Evolutionary conservation across 2,888 invertebrate genomes (phyloP).

Genomic region (Lasioglossum pauxillum): DNA sequence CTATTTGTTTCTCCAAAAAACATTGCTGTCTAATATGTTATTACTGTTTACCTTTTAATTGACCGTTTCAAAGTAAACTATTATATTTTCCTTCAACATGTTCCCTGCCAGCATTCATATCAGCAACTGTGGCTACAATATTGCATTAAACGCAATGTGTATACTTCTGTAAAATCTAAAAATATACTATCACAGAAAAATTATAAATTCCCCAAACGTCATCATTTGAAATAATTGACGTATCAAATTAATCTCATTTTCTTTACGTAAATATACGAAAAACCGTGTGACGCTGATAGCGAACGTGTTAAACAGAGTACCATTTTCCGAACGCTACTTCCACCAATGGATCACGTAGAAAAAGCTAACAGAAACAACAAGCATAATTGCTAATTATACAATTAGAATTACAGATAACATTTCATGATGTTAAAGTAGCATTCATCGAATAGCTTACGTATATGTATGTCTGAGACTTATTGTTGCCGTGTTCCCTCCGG

Average conservation of each 20-base stretch:
- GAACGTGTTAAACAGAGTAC: not conserved
- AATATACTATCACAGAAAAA: not conserved
- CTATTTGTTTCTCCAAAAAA: not conserved
- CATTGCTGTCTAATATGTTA: conserved; percentile 34
- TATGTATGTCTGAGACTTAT: not conserved
- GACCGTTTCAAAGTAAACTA: not conserved
- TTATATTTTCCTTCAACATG: not conserved
- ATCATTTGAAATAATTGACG: too few species aligned
- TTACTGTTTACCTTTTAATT: not conserved
- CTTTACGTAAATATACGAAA: not conserved
- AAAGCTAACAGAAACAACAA: not conserved
- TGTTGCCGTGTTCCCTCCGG: not conserved
- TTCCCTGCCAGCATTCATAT: not conserved
- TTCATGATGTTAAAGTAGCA: not conserved
- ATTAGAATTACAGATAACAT: not conserved
- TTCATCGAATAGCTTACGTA: not conserved
- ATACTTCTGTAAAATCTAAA: not conserved
- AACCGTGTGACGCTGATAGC: not conserved
- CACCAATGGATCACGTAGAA: not conserved
- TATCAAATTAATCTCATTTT: not conserved
- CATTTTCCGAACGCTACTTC: conserved; percentile 1
- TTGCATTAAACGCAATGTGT: too few species aligned
- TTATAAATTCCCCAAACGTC: not conserved
- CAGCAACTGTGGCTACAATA: not conserved
- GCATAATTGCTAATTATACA: not conserved